Conservation (phyloP, 2,888 invertebrate species). For the Dromius quadrimaculatus region DNA sequence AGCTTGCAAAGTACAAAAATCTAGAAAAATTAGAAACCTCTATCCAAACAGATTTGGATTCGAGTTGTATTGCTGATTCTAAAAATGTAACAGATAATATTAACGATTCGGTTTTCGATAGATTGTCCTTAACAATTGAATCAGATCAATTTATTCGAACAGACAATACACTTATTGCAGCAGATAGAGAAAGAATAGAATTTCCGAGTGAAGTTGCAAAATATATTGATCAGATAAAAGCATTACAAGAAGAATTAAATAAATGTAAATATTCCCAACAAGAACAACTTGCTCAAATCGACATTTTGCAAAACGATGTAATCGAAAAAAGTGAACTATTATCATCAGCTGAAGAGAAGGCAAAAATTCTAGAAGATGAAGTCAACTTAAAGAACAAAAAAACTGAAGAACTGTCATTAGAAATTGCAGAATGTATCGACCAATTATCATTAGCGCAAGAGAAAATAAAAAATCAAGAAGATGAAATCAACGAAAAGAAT, state of each 20-base stretch:
- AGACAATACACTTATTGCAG: too few relatives aligned
- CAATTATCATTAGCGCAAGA: too few relatives aligned
- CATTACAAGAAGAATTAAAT: constrained; percentile 2
- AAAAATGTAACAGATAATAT: background rate
- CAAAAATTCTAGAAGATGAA: background rate
- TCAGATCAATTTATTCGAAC: too few relatives aligned
- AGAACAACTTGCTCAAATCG: background rate
- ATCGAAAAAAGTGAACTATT: background rate
- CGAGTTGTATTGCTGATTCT: background rate
- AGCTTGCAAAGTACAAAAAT: constrained; percentile 9
- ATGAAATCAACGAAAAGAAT: too few relatives aligned
- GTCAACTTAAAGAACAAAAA: background rate
- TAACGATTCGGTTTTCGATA: background rate
- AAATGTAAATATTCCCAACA: background rate
- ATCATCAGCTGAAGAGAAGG: background rate
- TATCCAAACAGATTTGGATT: constrained; percentile 2
- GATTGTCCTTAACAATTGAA: background rate
- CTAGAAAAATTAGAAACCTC: background rate
- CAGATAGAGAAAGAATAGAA: constrained; percentile 1
- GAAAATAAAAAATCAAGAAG: too few relatives aligned
- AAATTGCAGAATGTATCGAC: background rate
- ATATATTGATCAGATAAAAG: constrained; percentile 8
- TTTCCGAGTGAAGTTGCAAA: constrained; percentile 8
- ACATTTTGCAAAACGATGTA: background rate
- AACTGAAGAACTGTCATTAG: background rate